These are phyloP conservation scores for Phrynocephalus forsythii DNA, from an alignment of 2,797 vertebrate species.

Conservation along the genomic window DNA sequence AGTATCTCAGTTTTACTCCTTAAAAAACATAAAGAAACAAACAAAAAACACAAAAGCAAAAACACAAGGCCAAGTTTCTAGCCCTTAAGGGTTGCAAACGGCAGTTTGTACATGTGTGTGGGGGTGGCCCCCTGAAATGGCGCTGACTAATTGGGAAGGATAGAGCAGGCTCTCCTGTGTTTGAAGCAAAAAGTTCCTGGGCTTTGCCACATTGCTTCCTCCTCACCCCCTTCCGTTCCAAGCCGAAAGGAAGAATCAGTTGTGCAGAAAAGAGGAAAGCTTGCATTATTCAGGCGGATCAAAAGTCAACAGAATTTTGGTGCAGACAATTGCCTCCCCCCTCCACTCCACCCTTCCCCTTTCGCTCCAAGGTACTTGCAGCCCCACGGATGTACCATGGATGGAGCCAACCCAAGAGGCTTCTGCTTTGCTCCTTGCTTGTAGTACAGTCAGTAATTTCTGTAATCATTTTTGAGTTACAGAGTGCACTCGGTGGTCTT, in stretches of 20 bases:
- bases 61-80: not conserved
- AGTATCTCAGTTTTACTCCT: not conserved
- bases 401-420: no score
- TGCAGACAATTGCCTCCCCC: no score
- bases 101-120: not conserved
- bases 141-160: not conserved
- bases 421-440: no score
- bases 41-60: no score
- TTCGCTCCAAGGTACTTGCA: no score
- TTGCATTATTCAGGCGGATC: not conserved
- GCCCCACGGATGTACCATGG: no score
- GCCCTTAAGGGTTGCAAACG: not conserved
- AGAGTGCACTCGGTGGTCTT: no score
- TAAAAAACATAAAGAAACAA: not conserved
- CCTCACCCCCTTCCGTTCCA: no score
- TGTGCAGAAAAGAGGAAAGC: not conserved
- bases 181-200: not conserved
- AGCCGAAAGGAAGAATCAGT: not conserved
- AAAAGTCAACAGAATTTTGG: not conserved
- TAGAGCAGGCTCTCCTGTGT: not conserved
- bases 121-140: not conserved
- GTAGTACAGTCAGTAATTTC: no score
- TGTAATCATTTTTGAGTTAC: no score
- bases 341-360: no score
- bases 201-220: not conserved